These are phyloP conservation scores for Panagrolaimus sp. DNA, from an alignment of 1,140 invertebrate species.

Conservation along the genomic window DNA sequence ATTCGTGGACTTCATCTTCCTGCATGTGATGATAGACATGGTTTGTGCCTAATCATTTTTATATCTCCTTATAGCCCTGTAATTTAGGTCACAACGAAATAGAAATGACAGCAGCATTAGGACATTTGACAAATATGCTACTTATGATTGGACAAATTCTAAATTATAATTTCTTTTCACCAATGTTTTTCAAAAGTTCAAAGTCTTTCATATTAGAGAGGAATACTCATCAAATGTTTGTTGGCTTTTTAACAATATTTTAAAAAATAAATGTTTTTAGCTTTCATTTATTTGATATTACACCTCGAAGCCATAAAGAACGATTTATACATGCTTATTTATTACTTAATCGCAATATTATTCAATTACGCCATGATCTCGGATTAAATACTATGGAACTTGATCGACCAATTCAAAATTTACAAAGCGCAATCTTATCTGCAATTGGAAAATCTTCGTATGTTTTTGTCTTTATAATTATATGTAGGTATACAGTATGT, in stretches of 20 bases:
- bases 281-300: constrained; percentile 19
- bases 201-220: constrained; percentile 23
- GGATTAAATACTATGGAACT: constrained; percentile 29
- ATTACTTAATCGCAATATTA: constrained; percentile 32
- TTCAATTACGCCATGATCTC: constrained; percentile 40
- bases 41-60: constrained; percentile 11
- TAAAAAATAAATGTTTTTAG: constrained; percentile 12
- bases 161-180: constrained; percentile 27
- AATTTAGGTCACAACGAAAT: constrained; percentile 38
- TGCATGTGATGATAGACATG: not conserved
- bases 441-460: constrained; percentile 30
- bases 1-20: constrained; percentile 33
- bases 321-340: constrained; percentile 27
- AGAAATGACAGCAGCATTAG: constrained; percentile 38
- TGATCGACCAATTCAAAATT: constrained; percentile 25
- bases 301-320: constrained; percentile 17
- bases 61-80: not conserved
- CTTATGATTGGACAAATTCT: constrained; percentile 26
- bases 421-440: constrained; percentile 27
- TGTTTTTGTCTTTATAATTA: not conserved
- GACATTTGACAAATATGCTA: constrained; percentile 37
- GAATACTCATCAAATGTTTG: constrained; percentile 21
- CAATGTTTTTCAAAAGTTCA: constrained; percentile 28
- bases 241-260: constrained; percentile 17
- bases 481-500: not conserved